Evolutionary conservation across 2,888 invertebrate genomes (phyloP).

Genomic region (Lysandra bellargus): DNA sequence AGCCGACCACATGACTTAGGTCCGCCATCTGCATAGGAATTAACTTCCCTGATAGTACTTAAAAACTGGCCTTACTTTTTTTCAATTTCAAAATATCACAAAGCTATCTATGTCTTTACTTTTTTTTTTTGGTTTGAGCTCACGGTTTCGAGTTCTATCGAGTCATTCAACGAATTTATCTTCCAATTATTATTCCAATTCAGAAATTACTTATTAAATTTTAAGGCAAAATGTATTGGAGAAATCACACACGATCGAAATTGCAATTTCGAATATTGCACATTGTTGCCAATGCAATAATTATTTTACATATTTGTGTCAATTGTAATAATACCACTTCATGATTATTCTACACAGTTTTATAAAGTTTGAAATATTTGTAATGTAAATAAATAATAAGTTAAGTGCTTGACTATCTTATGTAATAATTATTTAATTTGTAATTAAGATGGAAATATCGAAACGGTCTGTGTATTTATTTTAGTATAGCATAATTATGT

Average conservation of each 20-base stretch:
- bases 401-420: slow-evolving; percentile 60
- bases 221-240: slow-evolving; percentile 23
- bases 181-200: slow-evolving; percentile 44
- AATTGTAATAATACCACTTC: slow-evolving; percentile 29
- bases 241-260: slow-evolving; percentile 18
- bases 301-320: slow-evolving; percentile 21
- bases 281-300: slow-evolving; percentile 9
- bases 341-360: slow-evolving; percentile 29
- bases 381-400: slow-evolving; percentile 74
- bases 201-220: slow-evolving; percentile 29
- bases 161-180: slow-evolving; percentile 52
- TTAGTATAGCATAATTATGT: slow-evolving; percentile 75
- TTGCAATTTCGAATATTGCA: slow-evolving; percentile 1
- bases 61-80: not conserved
- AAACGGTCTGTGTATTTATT: slow-evolving; percentile 78
- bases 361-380: slow-evolving; percentile 51
- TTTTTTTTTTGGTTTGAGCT: slow-evolving; percentile 38
- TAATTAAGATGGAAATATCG: slow-evolving; percentile 68
- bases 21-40: no score
- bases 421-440: slow-evolving; percentile 73
- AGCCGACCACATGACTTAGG: no score
- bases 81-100: not conserved
- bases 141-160: slow-evolving; percentile 52
- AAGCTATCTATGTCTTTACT: not conserved
- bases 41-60: no score